Base-by-base conservation (phyloP, 2,888 invertebrate species). In the Andrena marginata region DNA sequence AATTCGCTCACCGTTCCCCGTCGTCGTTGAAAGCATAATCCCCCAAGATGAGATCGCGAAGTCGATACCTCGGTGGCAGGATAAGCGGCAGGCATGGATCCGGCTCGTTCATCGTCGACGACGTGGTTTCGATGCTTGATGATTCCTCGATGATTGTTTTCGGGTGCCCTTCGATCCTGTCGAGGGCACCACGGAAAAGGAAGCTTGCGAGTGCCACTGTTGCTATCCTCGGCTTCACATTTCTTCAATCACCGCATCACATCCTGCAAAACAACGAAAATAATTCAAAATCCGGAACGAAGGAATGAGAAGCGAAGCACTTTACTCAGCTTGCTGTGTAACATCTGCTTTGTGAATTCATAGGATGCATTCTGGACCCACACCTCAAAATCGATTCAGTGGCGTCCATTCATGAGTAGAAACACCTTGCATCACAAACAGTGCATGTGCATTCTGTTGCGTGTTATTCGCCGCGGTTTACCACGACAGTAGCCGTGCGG, bases 1-100 rank as follows among this genome's bases (percentile, higher is more conserved):
- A 1, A 56, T 64, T 31, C 33, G 93, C 95, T 95, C 94, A 97
- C 97, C 97, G 96, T 95, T 97, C 97, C 62, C 97, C 97, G 90
- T 97, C 97, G 92, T 97, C 97, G 92, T 96, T 96, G 94, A 96
- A 96, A 20, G 96, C 96, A 93, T 96, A 97, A 94, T 97, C 97
- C 63, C 97, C 97, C 90, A 97, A 95, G 90, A 97, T 96, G 87
- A 97, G 95, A 94, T 97, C 97, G 85, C 97, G 95, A 91, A 97
- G 96, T 72, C 97, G 95, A 94, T 97, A 97, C 85, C 97, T 94
- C 62, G 97, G 96, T 62, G 97, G 96, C 77, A 96, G 91, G 73
- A 95, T 94, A 80, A 95, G 92, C 33, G 95, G 94, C 65, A 94
- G 82, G 77, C 94, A 93, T 31, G 94, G 94, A 86, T 94, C 94